phyloP scores from a whole-genome alignment of 2,113 vertebrate species.

The Corythornis madagascariensis region DNA sequence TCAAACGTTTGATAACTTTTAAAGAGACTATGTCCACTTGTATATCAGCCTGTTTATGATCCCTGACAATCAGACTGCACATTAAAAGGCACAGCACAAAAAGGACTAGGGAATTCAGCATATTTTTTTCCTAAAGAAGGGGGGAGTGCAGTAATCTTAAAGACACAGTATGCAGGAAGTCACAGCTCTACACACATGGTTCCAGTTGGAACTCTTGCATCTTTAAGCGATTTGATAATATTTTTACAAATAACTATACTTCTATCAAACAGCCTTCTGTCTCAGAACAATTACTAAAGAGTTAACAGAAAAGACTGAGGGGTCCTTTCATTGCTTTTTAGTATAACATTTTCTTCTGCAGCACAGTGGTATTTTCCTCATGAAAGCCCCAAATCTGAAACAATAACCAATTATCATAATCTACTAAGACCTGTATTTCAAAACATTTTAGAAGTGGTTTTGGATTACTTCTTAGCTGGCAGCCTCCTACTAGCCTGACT shows the following conservation, averaged over 20 bases:
- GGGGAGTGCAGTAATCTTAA: neutral
- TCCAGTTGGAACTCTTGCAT: neutral
- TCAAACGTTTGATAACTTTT: neutral
- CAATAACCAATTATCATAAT: conserved; percentile 34
- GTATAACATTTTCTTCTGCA: neutral
- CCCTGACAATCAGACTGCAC: neutral
- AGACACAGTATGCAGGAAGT: neutral
- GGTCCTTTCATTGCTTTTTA: neutral
- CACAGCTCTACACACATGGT: neutral
- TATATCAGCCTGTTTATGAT: neutral
- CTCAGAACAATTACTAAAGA: neutral
- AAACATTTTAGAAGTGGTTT: conserved; percentile 45
- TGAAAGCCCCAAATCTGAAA: conserved; percentile 1
- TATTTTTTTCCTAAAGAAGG: neutral
- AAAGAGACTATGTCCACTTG: rapidly evolving
- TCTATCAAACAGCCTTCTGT: neutral
- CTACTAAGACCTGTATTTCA: conserved; percentile 27
- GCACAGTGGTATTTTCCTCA: neutral
- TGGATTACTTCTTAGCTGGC: neutral
- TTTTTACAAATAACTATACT: neutral
- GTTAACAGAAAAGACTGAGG: neutral
- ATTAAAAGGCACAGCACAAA: neutral
- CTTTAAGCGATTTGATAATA: neutral
- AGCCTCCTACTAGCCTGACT: neutral
- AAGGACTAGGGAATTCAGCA: neutral